Evolutionary conservation across 2,797 vertebrate genomes (phyloP), one percentile per base, ranked within the genome.

Genomic region (Acanthornis magna): DNA sequence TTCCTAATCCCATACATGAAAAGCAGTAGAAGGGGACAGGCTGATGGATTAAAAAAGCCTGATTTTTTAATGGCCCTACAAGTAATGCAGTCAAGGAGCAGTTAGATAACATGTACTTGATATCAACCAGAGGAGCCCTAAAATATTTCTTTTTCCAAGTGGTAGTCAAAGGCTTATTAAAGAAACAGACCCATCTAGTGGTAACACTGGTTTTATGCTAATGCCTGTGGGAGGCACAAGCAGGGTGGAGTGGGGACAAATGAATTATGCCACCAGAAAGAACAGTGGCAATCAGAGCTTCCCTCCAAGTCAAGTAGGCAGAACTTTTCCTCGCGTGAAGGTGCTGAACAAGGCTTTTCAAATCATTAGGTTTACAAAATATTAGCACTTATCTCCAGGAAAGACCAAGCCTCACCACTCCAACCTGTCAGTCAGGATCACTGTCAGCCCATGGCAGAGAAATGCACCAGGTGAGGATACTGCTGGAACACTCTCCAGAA

Each of bases 101-200:
- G 42, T 53, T 36, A 55, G 48, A 34, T 55, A 92, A 93, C 20
- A 3, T 0, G 4, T 7, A 16, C 36, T n/a, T 72, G 14, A 13
- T 30, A 73, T 23, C 18, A 3, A 27, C 16, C 68, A 58, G 45
- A 63, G 26, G 58, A 74, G 34, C 12, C 68, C 61, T 60, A 8
- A 43, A 67, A 67, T 29, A 51, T 21, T 73, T 72, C 38, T 73
- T 32, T 72, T 80, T 58, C 47, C 60, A 81, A 70, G 86, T 29
- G 26, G 62, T 73, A 84, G 76, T 86, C 85, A 91, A 76, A 18
- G 63, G 53, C 90, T 96, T 94, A 71, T 87, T 90, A 91, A 95
- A 89, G 83, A 96, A 95, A 96, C 88, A 95, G 94, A 93, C 60
- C 93, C 91, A 96, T 81, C 94, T 95, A 95, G 93, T 93, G 92